Base-by-base conservation (phyloP, 2,797 vertebrate species). In the Chanos chanos region DNA sequence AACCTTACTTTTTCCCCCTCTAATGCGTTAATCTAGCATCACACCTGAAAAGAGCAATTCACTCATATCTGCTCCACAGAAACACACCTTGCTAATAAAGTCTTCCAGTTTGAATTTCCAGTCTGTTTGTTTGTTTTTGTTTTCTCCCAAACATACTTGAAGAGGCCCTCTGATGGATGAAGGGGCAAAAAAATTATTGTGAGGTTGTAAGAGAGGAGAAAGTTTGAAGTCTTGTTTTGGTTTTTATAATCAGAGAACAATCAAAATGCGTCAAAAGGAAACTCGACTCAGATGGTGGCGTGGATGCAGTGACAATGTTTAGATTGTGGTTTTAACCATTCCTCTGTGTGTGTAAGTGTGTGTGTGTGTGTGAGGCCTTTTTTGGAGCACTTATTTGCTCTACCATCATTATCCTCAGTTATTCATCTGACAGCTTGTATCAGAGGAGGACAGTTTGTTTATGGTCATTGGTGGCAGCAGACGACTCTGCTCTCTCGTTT, bases 381-480 rank as follows among this genome's bases (percentile, higher is more conserved):
- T 22, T 44, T 45, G 8, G 44, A 37, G 16, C 21, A 37, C 27
- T 24, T 36, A 7, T 39, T 15, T 21, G 44, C 18, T 18, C 40
- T 22, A 61, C 30, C 48, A 18, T 25, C 58, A 47, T 48, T 41
- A 43, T 7, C 48, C 62, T 33, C 36, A 36, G 13, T 15, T 52
- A 40, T 64, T 51, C 52, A 41, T 47, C 24, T 31, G 18, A 43
- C 80, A 72, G 79, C 73, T 81, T 82, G 58, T 70, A 78, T 81
- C 78, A 82, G 60, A 59, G 24, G 55, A 55, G 51, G 57, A 52
- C 49, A 22, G 43, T 83, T 76, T 85, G 81, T 74, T 68, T 83
- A 80, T 66, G 66, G 71, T 80, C 68, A 85, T 77, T 73, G 80
- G 84, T 81, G 73, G 67, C 16, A 72, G 80, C 77, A 77, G 59